Conservation (phyloP, 2,113 vertebrate genomes). For the Plestiodon gilberti region DNA sequence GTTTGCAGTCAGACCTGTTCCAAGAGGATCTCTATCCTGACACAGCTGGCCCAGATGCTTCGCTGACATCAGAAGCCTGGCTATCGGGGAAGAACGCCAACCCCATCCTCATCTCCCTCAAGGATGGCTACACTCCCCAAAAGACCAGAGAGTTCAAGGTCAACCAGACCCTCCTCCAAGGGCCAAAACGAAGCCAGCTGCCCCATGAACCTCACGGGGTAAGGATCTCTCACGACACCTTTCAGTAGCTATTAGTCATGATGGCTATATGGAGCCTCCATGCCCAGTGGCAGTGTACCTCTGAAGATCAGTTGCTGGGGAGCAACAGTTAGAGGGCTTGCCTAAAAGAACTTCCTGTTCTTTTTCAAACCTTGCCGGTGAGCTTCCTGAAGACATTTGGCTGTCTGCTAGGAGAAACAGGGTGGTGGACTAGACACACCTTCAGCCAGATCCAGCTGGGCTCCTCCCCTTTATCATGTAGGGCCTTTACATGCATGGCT, state of each 20-base stretch:
- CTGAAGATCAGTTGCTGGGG: neutral
- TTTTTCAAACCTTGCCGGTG: too few relatives aligned
- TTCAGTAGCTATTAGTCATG: too few relatives aligned
- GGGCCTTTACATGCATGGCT: too few relatives aligned
- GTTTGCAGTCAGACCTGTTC: slow-evolving; percentile 88
- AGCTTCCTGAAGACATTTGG: too few relatives aligned
- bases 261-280: too few relatives aligned
- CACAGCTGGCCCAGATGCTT: slow-evolving; percentile 86
- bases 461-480: neutral
- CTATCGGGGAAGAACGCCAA: slow-evolving; percentile 81
- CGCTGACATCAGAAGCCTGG: slow-evolving; percentile 87
- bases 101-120: slow-evolving; percentile 87
- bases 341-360: too few relatives aligned
- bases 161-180: slow-evolving; percentile 83
- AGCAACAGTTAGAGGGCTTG: too few relatives aligned
- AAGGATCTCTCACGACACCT: neutral
- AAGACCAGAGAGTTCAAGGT: slow-evolving; percentile 89
- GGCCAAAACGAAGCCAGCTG: slow-evolving; percentile 58
- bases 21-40: slow-evolving; percentile 91
- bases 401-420: neutral
- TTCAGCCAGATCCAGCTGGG: neutral
- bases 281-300: neutral
- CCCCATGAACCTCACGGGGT: slow-evolving; percentile 33
- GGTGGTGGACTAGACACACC: neutral
- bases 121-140: slow-evolving; percentile 82